Evolutionary conservation across 2,888 invertebrate species (phyloP).

Genomic region (Digitonthophagus gazella): DNA sequence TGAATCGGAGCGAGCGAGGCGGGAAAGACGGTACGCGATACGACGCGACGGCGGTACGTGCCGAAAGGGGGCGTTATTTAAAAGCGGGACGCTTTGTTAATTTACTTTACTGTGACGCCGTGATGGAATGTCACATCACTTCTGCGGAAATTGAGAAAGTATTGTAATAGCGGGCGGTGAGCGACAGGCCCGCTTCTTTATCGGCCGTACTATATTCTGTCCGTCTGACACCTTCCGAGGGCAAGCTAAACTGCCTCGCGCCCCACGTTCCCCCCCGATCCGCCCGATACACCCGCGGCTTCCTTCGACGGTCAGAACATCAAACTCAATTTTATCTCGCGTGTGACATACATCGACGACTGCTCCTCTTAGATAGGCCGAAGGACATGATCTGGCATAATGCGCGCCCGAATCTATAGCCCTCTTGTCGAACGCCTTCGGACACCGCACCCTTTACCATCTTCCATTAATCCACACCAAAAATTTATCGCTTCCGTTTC

Average conservation of each 20-base stretch:
- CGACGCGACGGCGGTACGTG: constrained; percentile 19
- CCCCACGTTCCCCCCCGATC: constrained; percentile 11
- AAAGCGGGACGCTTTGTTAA: constrained; percentile 51
- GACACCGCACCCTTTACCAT: constrained; percentile 6
- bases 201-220: constrained; percentile 49
- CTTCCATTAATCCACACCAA: not conserved
- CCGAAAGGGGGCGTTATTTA: constrained; percentile 46
- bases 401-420: constrained; percentile 25
- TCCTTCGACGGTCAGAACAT: constrained; percentile 19
- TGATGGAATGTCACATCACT: constrained; percentile 52
- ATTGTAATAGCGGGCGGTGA: constrained; percentile 50
- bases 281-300: not conserved
- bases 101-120: constrained; percentile 50
- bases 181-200: constrained; percentile 51
- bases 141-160: constrained; percentile 52
- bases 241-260: constrained; percentile 41
- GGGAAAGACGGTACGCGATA: constrained; percentile 17
- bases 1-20: constrained; percentile 14
- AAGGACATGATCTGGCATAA: constrained; percentile 32
- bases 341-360: constrained; percentile 27
- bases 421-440: constrained; percentile 5
- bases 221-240: constrained; percentile 44
- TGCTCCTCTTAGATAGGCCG: constrained; percentile 29
- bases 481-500: not conserved
- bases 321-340: constrained; percentile 26